These are phyloP conservation scores for Labeo rohita DNA, from an alignment of 2,113 vertebrate species.

Conservation along the genomic window DNA sequence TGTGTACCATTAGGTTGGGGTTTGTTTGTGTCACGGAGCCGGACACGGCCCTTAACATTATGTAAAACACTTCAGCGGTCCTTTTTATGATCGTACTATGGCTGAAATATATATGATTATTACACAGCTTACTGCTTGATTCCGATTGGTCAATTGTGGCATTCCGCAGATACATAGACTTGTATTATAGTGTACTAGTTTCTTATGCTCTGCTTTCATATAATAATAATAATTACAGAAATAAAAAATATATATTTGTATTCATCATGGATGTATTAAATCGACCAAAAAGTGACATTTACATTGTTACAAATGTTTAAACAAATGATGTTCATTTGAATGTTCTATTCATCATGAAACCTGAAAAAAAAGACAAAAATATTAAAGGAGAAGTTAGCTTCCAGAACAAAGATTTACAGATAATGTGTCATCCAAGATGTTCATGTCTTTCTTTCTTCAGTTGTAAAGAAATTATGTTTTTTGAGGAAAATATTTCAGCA, in stretches of 20 bases:
- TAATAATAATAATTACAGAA: neutral
- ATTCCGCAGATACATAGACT: neutral
- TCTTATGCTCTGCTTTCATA: neutral
- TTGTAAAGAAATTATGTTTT: too few species aligned
- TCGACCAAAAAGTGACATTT: too few species aligned
- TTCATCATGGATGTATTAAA: too few species aligned
- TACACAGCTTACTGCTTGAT: neutral
- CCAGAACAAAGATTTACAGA: too few species aligned
- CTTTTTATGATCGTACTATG: neutral
- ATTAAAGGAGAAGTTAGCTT: too few species aligned
- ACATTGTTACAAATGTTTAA: too few species aligned
- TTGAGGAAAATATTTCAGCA: too few species aligned
- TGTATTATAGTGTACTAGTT: neutral
- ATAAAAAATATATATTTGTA: neutral
- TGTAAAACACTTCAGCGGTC: constrained; percentile 49
- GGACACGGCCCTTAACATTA: constrained; percentile 33
- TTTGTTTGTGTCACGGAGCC: constrained; percentile 1
- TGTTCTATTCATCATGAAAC: too few species aligned
- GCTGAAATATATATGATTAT: neutral
- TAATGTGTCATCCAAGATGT: too few species aligned
- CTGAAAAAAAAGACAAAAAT: too few species aligned
- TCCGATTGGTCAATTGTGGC: neutral
- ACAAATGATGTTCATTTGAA: too few species aligned
- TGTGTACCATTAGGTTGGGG: neutral
- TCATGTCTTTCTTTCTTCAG: too few species aligned